Base-by-base conservation (phyloP, 1,140 invertebrate genomes). In the Metaphire vulgaris region DNA sequence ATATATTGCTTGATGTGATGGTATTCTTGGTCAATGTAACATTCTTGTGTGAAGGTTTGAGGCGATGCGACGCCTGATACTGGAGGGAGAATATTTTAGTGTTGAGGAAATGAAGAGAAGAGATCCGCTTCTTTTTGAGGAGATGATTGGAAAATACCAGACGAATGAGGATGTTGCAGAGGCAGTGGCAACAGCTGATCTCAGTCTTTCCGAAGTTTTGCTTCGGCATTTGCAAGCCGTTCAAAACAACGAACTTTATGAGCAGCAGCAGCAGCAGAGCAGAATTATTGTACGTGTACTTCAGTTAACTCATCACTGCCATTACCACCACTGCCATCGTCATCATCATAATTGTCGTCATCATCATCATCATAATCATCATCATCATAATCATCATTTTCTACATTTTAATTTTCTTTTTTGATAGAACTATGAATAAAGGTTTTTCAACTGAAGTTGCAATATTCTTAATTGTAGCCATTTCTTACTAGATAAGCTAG, bases 101-200 rank as follows among this genome's bases (percentile, higher is more conserved):
- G 93, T 96, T 83, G 90, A 89, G 76, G 92, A 95, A 89, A 97
- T 97, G 94, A 94, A 94, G 89, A 91, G 90, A 79, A 85, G 95
- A 79, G 93, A 95, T 86, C 95, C 95, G 0, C 88, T 93, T 72
- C 83, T 97, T 0, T 97, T 94, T 87, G 92, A 97, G 73, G 91
- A 96, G 81, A 86, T 97, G 74, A 87, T 97, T 74, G 94, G 94
- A 0, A 91, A 92, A 81, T 95, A 92, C 84, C 83, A 96, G 77
- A 91, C 90, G 6, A 89, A 91, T 74, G 90, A 92, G 68, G 92
- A 96, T 85, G 79, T 81, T 33, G 90, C 90, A 72, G 88, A 87
- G 78, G 86, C 82, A 79, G 79, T 82, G 32, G 77, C 76, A 33
- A 72, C 65, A 74, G 33, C 16, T 78, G 85, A 84, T 81, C 78